These are phyloP conservation scores for Drosophila miranda DNA, from an alignment of 1,140 invertebrate species.

Conservation along the genomic window DNA sequence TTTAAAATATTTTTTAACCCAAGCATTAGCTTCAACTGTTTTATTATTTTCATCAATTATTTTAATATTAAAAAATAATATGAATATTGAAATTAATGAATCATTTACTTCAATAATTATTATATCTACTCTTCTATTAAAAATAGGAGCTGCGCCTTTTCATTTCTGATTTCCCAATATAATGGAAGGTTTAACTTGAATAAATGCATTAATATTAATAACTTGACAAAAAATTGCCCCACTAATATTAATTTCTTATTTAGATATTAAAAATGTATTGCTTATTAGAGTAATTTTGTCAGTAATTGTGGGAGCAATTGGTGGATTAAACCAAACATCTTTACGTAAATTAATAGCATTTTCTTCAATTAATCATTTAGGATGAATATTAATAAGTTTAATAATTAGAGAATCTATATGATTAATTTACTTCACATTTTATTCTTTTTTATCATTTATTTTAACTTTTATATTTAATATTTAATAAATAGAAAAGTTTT, in stretches of 20 bases:
- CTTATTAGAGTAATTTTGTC: conserved; percentile 81
- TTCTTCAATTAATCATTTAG: conserved; percentile 84
- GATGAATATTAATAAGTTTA: conserved; percentile 82
- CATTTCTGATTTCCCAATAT: conserved; percentile 84
- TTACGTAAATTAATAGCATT: conserved; percentile 83
- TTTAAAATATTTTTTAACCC: no score
- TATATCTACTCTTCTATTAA: no score
- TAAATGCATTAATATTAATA: conserved; percentile 81
- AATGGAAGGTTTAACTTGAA: conserved; percentile 82
- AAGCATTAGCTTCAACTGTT: no score
- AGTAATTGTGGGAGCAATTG: conserved; percentile 76
- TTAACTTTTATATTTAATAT: conserved; percentile 82
- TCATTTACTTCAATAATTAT: no score
- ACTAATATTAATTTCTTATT: conserved; percentile 82
- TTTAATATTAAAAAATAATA: no score
- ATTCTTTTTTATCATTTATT: conserved; percentile 79
- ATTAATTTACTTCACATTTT: conserved; percentile 82
- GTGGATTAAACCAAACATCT: conserved; percentile 83
- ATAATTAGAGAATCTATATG: conserved; percentile 81
- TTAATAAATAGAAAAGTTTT: conserved; percentile 64
- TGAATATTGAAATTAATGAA: no score
- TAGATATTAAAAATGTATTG: conserved; percentile 61
- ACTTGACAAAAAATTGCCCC: conserved; percentile 83
- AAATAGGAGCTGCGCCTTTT: conserved; percentile 83
- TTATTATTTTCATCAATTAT: no score